phyloP scores from a whole-genome alignment of 2,888 invertebrate genomes.

The Elegia similella region DNA sequence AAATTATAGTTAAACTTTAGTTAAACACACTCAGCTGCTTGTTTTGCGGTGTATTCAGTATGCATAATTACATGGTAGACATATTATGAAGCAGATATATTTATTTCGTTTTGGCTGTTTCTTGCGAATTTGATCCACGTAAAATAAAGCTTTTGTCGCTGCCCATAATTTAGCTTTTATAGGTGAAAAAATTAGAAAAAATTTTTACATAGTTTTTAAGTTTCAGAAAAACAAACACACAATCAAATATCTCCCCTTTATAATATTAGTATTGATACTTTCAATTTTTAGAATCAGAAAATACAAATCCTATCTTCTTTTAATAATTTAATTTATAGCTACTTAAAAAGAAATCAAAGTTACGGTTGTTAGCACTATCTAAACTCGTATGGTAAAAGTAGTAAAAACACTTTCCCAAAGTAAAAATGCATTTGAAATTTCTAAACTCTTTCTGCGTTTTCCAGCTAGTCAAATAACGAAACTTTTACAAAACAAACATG shows the following conservation, averaged over 20 bases:
- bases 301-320: too few relatives aligned
- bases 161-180: too few relatives aligned
- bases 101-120: too few relatives aligned
- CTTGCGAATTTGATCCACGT: too few relatives aligned
- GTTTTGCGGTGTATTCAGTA: slow-evolving; percentile 31
- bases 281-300: too few relatives aligned
- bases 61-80: slow-evolving; percentile 9
- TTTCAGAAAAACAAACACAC: too few relatives aligned
- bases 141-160: too few relatives aligned
- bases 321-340: background rate
- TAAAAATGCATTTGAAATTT: background rate
- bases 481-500: slow-evolving; percentile 15
- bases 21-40: slow-evolving; percentile 55
- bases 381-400: background rate
- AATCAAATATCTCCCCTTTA: too few relatives aligned
- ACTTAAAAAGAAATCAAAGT: background rate
- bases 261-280: too few relatives aligned
- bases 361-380: background rate
- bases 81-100: background rate
- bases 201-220: too few relatives aligned
- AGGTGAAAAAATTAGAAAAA: too few relatives aligned
- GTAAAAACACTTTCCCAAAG: background rate
- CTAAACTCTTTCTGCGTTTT: background rate
- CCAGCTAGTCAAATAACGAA: slow-evolving; percentile 2
- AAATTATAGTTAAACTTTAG: slow-evolving; percentile 72